phyloP scores from a whole-genome alignment of 2,888 invertebrate species.

The Lasioglossum calceatum region DNA sequence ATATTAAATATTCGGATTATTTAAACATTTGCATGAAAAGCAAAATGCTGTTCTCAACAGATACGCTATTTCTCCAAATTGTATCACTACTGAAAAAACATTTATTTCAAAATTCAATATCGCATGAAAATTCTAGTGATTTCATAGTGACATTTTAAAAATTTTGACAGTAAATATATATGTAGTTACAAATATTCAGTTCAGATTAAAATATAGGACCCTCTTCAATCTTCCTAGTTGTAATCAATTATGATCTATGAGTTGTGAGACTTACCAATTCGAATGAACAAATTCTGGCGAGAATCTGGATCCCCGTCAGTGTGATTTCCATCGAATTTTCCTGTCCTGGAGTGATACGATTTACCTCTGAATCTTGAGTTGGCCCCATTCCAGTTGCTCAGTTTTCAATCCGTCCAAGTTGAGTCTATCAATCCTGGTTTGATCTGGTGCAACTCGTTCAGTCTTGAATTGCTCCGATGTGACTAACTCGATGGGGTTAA shows the following conservation, averaged over 20 bases:
- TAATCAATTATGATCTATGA: not conserved
- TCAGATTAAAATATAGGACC: not conserved
- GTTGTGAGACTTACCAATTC: not conserved
- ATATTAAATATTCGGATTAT: not conserved
- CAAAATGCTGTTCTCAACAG: not conserved
- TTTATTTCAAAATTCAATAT: not conserved
- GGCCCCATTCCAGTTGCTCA: not conserved
- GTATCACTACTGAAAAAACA: not conserved
- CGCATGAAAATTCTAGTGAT: not conserved
- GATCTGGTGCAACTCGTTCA: not conserved
- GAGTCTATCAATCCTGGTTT: not conserved
- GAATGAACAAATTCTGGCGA: not conserved
- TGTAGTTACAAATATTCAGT: not conserved
- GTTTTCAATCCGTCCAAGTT: slow-evolving; percentile 8
- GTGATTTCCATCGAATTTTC: not conserved
- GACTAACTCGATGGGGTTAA: not conserved
- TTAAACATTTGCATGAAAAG: not conserved
- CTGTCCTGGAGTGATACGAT: slow-evolving; percentile 1
- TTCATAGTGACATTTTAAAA: not conserved
- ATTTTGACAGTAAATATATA: not conserved
- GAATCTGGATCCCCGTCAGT: not conserved
- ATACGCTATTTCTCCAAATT: not conserved
- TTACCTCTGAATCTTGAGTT: slow-evolving; percentile 10
- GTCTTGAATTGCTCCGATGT: not conserved
- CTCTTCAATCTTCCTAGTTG: not conserved